Evolutionary conservation across 2,113 vertebrate species (phyloP), one percentile per base, ranked within the genome.

Genomic region (Labeo rohita): DNA sequence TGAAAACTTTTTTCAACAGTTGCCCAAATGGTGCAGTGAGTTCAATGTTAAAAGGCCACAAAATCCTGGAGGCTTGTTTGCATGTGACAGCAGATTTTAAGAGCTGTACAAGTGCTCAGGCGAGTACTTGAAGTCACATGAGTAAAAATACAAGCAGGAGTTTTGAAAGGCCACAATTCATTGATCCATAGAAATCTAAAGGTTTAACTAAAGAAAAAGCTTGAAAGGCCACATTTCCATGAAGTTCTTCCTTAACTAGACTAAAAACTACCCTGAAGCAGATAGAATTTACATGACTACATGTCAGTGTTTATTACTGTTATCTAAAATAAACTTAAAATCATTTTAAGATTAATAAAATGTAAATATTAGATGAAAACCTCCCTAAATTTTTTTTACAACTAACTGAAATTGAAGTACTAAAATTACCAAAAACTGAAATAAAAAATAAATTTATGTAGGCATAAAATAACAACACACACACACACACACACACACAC

Each of bases 171-270:
- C 56, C 56, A 61, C 13, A 39, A 16, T 63, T 63, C 56, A 80
- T 2, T 80, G 77, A 80, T 52, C 45, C n/a, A 18, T 28, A 77
- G 45, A 75, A 75, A 49, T 28, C 49, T 28, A 52, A 74, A 76
- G 74, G 23, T 23, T 34, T 76, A 52, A 28, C 23, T 34, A 49
- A 49, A 52, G 23, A 76, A 74, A 75, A 23, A n/a, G 43, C 21
- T 50, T 21, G 45, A 43, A 43, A 15, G 6, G 13, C 13, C 34
- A 8, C 6, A 36, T 68, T 68, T 68, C 0, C 34, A 13, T 36
- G 65, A 36, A 66, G 13, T 68, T 68, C 65, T 36, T 68, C 12
- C 6, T 34, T 6, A 65, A 34, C 23, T 34, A 65, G 5, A 66
- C 23, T 36, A 36, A 2, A 59, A 59, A 3, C 18, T 36, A 36